These are phyloP conservation scores for Sylvilagus bachmani DNA, from an alignment of 2,113 vertebrate species.

Conservation along the genomic window DNA sequence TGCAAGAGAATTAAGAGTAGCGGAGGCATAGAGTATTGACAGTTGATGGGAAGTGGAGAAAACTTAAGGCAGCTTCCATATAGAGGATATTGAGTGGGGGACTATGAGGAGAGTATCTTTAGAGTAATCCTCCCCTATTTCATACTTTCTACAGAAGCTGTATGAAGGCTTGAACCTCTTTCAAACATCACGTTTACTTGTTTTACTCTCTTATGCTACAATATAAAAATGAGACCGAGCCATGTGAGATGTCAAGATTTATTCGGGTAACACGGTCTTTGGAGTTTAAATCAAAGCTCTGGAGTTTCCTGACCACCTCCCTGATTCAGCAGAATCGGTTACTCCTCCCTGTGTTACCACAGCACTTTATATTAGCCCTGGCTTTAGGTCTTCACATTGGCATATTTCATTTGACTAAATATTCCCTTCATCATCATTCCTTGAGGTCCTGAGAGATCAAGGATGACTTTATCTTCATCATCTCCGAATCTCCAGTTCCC, in stretches of 20 bases:
- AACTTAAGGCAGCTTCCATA: not conserved
- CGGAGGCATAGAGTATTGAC: not conserved
- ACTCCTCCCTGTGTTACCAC: not conserved
- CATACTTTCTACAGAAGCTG: not conserved
- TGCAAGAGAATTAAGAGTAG: not conserved
- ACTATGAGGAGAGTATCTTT: not conserved
- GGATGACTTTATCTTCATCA: not conserved
- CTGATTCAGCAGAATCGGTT: not conserved
- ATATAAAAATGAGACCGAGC: not conserved
- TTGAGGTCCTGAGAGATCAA: not conserved
- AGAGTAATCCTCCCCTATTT: not conserved
- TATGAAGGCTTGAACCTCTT: not conserved
- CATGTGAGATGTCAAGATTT: not conserved
- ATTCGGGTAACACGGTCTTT: not conserved
- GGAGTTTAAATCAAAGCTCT: conserved; percentile 44
- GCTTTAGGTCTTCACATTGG: not conserved
- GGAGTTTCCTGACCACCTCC: not conserved
- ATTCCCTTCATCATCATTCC: not conserved
- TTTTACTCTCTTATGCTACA: not conserved
- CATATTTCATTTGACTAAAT: not conserved
- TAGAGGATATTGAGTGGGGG: not conserved
- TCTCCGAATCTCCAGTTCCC: not conserved
- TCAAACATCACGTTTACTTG: not conserved
- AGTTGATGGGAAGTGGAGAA: not conserved
- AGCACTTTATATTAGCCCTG: not conserved